Evolutionary conservation across 2,888 invertebrate genomes (phyloP), one percentile per base, ranked within the genome.

Genomic region (Lydus trimaculatus): DNA sequence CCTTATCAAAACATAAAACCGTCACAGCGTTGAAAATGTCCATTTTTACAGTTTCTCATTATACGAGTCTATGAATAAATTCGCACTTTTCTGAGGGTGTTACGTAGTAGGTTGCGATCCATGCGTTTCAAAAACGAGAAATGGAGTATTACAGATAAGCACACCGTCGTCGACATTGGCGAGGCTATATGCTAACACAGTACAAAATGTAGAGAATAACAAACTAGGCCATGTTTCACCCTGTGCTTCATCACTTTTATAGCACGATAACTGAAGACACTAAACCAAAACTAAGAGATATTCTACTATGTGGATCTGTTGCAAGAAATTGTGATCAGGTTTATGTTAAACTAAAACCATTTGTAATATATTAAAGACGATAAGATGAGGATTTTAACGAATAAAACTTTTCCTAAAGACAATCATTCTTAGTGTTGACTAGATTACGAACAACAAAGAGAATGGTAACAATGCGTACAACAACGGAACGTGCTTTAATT

Each of bases 11-110:
- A 85, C 85, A 85, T 85, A 86, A 86, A 86, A 85, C 83, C 84
- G 83, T 83, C 84, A 84, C 81, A 81, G 78, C 80, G 83, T 79
- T 81, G 84, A 81, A 86, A 86, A 86, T 86, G 86, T 85, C 85
- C 86, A 87, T 87, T 87, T 87, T 86, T 86, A 86, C 86, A 85
- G 86, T 86, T 86, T 86, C 86, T 86, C 86, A 86, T 87, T 86
- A 87, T 86, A 85, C 84, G 83, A 84, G 82, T 85, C 86, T 86
- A 86, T 86, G 86, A 86, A 86, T 86, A 86, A 86, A 86, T 86
- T 86, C 85, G 85, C 86, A 86, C 86, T 86, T 85, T 83, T 78
- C 80, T 79, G 80, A 80, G 56, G 81, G 83, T 83, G 84, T 82
- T 81, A 82, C 80, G 81, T 80, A 61, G 79, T 56, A 56, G 56